phyloP scores from a whole-genome alignment of 1,140 invertebrate species.

The Formica exsecta region DNA sequence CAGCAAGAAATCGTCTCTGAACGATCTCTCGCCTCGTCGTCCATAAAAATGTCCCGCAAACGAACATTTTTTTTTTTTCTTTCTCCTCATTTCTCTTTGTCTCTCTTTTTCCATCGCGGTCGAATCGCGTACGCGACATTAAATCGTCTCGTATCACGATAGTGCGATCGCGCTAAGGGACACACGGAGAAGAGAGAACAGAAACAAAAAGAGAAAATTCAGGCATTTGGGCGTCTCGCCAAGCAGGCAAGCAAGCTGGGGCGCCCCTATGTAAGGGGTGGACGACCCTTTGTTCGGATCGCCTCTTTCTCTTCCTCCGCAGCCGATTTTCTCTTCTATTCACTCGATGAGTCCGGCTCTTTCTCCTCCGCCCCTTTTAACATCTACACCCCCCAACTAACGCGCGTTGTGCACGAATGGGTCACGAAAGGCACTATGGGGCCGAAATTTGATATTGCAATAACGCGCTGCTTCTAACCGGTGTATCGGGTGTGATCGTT shows the following conservation, averaged over 20 bases:
- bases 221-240: conserved; percentile 64
- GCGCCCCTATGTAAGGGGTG: conserved; percentile 54
- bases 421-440: conserved; percentile 45
- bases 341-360: conserved; percentile 11
- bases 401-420: conserved; percentile 60
- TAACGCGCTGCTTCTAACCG: conserved; percentile 56
- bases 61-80: conserved; percentile 46
- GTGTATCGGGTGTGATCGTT: conserved; percentile 50
- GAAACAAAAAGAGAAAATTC: conserved; percentile 64
- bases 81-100: background rate
- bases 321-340: conserved; percentile 30
- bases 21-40: conserved; percentile 57
- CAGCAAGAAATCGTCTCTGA: conserved; percentile 38
- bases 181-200: conserved; percentile 24
- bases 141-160: conserved; percentile 68
- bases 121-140: conserved; percentile 65
- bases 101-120: conserved; percentile 27
- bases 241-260: conserved; percentile 29
- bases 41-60: conserved; percentile 54
- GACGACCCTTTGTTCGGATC: conserved; percentile 69
- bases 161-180: conserved; percentile 49
- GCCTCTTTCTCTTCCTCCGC: background rate
- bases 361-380: conserved; percentile 68
- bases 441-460: conserved; percentile 75
- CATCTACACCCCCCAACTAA: conserved; percentile 50